A percentile compares a stretch with the other conserved stretches of the same genome.
Conservation (phyloP, 2,113 vertebrate genomes). For the Hemiscyllium ocellatum region DNA sequence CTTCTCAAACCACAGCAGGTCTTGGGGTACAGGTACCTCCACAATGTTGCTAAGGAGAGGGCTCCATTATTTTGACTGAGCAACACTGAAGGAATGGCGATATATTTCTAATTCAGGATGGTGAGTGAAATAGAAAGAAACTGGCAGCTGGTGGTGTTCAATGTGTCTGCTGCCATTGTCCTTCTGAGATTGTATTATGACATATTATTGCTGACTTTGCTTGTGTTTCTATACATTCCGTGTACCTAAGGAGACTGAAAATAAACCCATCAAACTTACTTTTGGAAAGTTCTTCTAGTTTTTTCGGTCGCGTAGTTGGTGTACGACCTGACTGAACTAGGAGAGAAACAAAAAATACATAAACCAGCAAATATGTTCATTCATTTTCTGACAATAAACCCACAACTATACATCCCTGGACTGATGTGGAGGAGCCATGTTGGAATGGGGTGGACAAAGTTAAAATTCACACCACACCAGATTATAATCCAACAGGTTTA, state of each 20-base stretch:
- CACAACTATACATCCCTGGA: background rate
- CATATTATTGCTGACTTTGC: background rate
- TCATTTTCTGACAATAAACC: background rate
- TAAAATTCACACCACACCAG: no score
- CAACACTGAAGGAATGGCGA: background rate
- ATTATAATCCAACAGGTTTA: no score
- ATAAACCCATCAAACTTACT: constrained; percentile 4
- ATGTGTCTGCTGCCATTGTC: background rate
- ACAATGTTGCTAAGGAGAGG: background rate
- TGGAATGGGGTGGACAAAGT: no score
- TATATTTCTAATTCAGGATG: background rate
- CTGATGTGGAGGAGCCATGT: background rate
- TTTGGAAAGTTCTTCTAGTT: background rate
- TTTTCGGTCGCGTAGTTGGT: background rate
- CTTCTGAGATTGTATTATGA: background rate
- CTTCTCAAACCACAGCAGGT: background rate
- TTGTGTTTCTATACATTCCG: background rate
- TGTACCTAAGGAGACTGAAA: background rate
- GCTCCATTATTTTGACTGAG: background rate
- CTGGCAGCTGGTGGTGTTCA: background rate
- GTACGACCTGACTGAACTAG: constrained; percentile 4
- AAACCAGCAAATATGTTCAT: background rate
- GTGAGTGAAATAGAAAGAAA: background rate
- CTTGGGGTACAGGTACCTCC: background rate
- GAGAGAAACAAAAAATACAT: background rate